Percentiles rank a stretch among this genome's conserved stretches.
phyloP scores from a whole-genome alignment of 2,888 invertebrate genomes.

The Elysia crispata region DNA sequence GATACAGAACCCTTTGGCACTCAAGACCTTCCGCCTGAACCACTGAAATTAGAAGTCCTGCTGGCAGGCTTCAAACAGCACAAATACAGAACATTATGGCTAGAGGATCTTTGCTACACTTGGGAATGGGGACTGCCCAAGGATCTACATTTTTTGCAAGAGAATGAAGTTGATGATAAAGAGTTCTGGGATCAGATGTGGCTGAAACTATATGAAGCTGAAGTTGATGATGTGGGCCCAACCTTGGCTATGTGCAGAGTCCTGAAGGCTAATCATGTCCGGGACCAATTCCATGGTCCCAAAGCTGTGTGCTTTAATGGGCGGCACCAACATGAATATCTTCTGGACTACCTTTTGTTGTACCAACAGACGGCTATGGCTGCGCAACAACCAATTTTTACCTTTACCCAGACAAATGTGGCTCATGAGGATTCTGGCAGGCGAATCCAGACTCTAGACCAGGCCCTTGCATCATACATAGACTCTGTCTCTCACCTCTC shows the following conservation, averaged over 20 bases:
- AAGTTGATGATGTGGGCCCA: slow-evolving; percentile 60
- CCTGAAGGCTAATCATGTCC: slow-evolving; percentile 55
- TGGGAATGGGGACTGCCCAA: slow-evolving; percentile 71
- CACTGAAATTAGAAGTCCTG: slow-evolving; percentile 56
- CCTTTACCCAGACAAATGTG: slow-evolving; percentile 61
- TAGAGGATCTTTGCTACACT: slow-evolving; percentile 67
- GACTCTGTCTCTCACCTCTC: slow-evolving; percentile 45
- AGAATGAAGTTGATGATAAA: slow-evolving; percentile 39
- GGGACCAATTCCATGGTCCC: slow-evolving; percentile 66
- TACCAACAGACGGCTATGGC: slow-evolving; percentile 54
- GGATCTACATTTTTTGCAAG: slow-evolving; percentile 62
- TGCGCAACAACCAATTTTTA: slow-evolving; percentile 55
- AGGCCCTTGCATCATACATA: slow-evolving; percentile 57
- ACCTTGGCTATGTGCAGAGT: slow-evolving; percentile 64
- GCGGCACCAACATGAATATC: slow-evolving; percentile 64
- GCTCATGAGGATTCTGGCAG: slow-evolving; percentile 66
- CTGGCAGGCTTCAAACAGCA: slow-evolving; percentile 54
- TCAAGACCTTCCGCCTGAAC: slow-evolving; percentile 58
- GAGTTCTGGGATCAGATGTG: slow-evolving; percentile 58
- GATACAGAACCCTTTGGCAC: slow-evolving; percentile 61
- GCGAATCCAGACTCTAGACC: slow-evolving; percentile 64
- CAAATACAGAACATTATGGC: slow-evolving; percentile 64
- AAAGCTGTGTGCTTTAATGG: slow-evolving; percentile 67
- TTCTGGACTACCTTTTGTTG: slow-evolving; percentile 59
- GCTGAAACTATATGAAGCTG: slow-evolving; percentile 54